A percentile compares a stretch with the other conserved stretches of the same genome.
These are phyloP conservation scores for Zoanthus sansibaricus DNA, from an alignment of 92 coral and sea anemone genomes.

Conservation along the genomic window DNA sequence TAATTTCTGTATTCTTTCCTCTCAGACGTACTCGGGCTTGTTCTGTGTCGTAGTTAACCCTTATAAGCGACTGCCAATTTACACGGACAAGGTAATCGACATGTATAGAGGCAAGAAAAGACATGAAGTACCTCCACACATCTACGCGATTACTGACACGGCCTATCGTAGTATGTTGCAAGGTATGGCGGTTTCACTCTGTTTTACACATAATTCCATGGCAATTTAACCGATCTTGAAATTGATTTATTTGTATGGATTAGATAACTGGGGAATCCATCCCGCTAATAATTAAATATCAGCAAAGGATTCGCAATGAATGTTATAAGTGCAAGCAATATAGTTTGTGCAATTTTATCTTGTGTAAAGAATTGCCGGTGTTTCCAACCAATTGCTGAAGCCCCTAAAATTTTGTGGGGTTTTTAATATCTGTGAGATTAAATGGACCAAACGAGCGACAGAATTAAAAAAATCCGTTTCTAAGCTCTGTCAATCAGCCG, in stretches of 20 bases:
- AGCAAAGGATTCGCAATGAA: constrained; percentile 8
- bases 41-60: constrained; percentile 99
- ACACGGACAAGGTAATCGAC: constrained; percentile 97
- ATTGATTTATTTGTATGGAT: constrained; percentile 17
- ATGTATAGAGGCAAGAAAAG: constrained; percentile 97
- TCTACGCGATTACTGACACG: constrained; percentile 97
- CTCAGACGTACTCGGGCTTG: constrained; percentile 96
- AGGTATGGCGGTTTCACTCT: constrained; percentile 66
- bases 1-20: constrained; percentile 25
- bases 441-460: constrained; percentile 33
- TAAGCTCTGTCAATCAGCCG: constrained; percentile 38
- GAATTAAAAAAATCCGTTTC: constrained; percentile 5
- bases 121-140: constrained; percentile 99
- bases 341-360: constrained; percentile 32
- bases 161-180: constrained; percentile 98
- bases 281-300: constrained; percentile 19
- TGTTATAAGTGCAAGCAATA: neutral
- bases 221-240: constrained; percentile 18
- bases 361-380: constrained; percentile 15
- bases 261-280: neutral
- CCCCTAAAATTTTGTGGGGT: neutral
- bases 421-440: neutral
- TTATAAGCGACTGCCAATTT: constrained; percentile 97
- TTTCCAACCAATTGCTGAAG: constrained; percentile 26
- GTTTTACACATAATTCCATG: constrained; percentile 21